Evolutionary conservation across 2,797 vertebrate genomes (phyloP).

Genomic region (Lateolabrax maculatus): DNA sequence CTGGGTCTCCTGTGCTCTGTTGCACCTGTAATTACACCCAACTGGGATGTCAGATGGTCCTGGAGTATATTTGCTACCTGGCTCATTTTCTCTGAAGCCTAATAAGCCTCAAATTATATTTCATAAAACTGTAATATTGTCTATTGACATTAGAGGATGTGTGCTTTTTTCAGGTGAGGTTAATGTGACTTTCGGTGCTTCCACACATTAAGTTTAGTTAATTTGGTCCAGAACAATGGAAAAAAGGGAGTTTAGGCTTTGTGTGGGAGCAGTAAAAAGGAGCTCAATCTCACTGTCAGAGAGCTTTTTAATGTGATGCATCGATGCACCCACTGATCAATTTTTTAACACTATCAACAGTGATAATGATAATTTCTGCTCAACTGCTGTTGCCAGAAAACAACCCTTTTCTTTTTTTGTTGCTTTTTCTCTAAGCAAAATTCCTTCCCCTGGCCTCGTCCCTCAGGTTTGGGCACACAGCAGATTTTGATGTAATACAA

Average conservation of each 20-base stretch:
- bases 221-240: not conserved
- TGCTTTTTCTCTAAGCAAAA: not conserved
- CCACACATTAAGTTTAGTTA: not conserved
- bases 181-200: not conserved
- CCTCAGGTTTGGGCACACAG: not conserved
- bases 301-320: not conserved
- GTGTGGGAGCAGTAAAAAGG: conserved; percentile 10
- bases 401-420: not conserved
- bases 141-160: not conserved
- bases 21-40: not conserved
- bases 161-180: not conserved
- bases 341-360: conserved; percentile 19
- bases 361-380: conserved; percentile 25
- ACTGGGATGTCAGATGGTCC: not conserved
- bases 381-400: conserved; percentile 6
- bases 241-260: not conserved
- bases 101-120: not conserved
- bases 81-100: not conserved
- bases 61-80: not conserved
- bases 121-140: not conserved
- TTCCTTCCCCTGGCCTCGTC: not conserved
- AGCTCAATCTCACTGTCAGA: conserved; percentile 19
- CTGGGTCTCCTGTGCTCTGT: not conserved
- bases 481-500: not conserved
- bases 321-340: not conserved